These are phyloP conservation scores for Pandemis heparana DNA, from an alignment of 2,888 invertebrate genomes.

Conservation along the genomic window DNA sequence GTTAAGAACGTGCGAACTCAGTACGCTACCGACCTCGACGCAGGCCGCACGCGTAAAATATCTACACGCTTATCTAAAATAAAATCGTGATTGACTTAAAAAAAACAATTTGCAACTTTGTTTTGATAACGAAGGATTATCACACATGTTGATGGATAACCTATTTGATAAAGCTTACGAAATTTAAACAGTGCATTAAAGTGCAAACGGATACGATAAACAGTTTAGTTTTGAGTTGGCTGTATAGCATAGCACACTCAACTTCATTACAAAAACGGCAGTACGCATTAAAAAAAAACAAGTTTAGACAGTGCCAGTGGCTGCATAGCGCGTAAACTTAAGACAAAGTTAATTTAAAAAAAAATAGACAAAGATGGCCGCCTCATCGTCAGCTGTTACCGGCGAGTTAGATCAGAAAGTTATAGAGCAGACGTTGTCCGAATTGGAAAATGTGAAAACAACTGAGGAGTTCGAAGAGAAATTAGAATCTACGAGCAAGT, in stretches of 20 bases:
- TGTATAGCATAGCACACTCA: too few relatives aligned
- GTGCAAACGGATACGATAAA: too few relatives aligned
- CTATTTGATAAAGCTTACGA: not conserved
- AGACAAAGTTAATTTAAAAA: slow-evolving; percentile 1
- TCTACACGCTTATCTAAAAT: not conserved
- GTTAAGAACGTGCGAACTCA: not conserved
- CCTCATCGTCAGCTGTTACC: slow-evolving; percentile 48
- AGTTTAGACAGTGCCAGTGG: not conserved
- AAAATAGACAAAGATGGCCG: slow-evolving; percentile 61
- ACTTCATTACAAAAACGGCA: not conserved
- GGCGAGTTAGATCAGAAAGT: slow-evolving; percentile 52
- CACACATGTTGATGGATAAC: not conserved
- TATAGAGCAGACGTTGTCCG: slow-evolving; percentile 63
- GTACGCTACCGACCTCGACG: not conserved
- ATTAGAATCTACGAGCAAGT: slow-evolving; percentile 55
- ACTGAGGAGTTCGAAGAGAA: slow-evolving; percentile 68
- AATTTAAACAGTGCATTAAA: not conserved
- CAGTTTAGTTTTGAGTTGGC: too few relatives aligned
- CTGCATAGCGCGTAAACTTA: not conserved
- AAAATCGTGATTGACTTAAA: not conserved
- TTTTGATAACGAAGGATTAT: not conserved
- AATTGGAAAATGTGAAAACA: slow-evolving; percentile 59
- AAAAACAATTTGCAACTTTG: not conserved
- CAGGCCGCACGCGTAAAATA: not conserved
- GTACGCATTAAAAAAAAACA: too few relatives aligned